Evolutionary conservation across 1,140 invertebrate genomes (phyloP).

Genomic region (Marisa cornuarietis): DNA sequence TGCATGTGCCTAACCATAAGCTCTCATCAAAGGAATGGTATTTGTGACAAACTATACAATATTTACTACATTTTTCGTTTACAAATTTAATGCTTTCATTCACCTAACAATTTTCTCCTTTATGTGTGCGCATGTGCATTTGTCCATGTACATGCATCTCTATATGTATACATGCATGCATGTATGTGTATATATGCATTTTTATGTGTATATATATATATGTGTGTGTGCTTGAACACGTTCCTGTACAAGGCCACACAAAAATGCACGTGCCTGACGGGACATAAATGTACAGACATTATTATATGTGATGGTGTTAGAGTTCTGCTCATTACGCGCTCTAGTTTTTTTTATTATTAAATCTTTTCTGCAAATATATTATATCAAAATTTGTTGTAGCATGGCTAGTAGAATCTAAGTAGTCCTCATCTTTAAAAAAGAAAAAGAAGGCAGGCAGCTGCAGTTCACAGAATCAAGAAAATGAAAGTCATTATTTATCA

Average conservation of each 20-base stretch:
- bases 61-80: background rate
- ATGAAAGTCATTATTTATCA: no score
- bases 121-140: background rate
- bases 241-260: constrained; percentile 3
- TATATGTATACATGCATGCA: constrained; percentile 20
- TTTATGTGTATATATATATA: constrained; percentile 6
- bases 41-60: no score
- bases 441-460: no score
- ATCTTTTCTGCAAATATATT: no score
- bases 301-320: no score
- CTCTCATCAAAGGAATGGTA: background rate
- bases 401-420: no score
- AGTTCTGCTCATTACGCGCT: no score
- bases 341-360: no score
- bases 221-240: background rate
- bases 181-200: constrained; percentile 17
- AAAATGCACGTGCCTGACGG: background rate
- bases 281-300: no score
- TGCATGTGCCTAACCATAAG: background rate
- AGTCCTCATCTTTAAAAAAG: no score
- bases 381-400: no score
- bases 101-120: background rate
- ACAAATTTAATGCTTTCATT: background rate
- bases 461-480: no score
- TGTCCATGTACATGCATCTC: constrained; percentile 16